Evolutionary conservation across 2,888 invertebrate genomes (phyloP), one percentile per base, ranked within the genome.

Genomic region (Mesorhabditis belari): DNA sequence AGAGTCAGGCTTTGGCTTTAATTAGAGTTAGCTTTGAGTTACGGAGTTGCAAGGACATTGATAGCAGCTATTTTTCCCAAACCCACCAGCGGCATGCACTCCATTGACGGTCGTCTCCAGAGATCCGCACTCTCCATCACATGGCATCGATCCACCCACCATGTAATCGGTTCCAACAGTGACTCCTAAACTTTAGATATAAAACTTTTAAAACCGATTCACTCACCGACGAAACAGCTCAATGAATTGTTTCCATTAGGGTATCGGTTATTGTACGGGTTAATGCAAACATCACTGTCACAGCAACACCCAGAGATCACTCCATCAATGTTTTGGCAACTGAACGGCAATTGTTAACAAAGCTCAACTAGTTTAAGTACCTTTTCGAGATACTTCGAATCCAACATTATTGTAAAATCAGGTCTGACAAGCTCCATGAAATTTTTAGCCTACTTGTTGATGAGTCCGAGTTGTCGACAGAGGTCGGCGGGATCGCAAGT

Each of bases 211-310:
- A n/a, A n/a, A n/a, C n/a, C n/a, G n/a, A n/a, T n/a, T n/a, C n/a
- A n/a, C n/a, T n/a, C 49, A 54, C 63, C 63, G 28, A 60, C 63
- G 49, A 50, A 63, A 54, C 63, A 63, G 12, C 12, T 56, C n/a
- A 63, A 57, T 9, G 44, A 12, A n/a, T 27, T 23, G 12, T 35
- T 35, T 9, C 44, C 44, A n/a, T 9, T 35, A 1, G 44, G 44
- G 44, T 17, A 35, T 2, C n/a, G 12, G 44, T 35, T 35, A n/a
- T 9, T 35, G 44, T 17, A 35, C 12, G 44, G 44, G 53, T 71
- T 66, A 51, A 71, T 69, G 50, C 71, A 71, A 44, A 63, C 67
- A 51, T 71, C 67, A 6, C 65, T 60, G 60, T 71, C 69, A 55
- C 71, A 71, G 58, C 71, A 69, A 62, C 71, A 71, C 55, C 64